Evolutionary conservation across 2,797 vertebrate species (phyloP), one percentile per base, ranked within the genome.

Genomic region (Parotocinclus haroldoi): DNA sequence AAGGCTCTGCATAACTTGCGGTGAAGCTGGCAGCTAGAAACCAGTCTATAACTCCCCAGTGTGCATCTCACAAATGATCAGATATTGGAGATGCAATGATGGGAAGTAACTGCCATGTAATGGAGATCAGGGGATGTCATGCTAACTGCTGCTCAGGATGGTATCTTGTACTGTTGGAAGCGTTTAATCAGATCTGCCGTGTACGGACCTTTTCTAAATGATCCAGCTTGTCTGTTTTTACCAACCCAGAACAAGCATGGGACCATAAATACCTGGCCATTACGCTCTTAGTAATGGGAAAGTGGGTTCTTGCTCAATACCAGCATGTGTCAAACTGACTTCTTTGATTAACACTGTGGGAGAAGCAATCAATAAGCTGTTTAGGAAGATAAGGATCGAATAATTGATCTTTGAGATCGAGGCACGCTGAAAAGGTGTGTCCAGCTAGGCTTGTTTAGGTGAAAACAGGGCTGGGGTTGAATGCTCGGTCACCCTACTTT

Each of bases 291-390:
- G 51, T 72, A 68, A 66, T 54, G 27, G 65, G 53, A 52, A 49
- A 58, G 9, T 39, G 60, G 50, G 61, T 16, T 64, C 12, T 66
- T 10, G 16, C 44, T 68, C 63, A 58, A 61, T 68, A 77, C 17
- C n/a, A 66, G 27, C 51, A 66, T 63, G 58, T 63, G 68, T 61
- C 60, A 44, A 66, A 60, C 56, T 68, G 56, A 40, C 46, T 69
- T 49, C 46, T 71, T 45, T 68, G 64, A 72, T 72, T 65, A 12
- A 16, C 48, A 10, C n/a, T 1, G 6, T 3, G 27, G 14, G 14
- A 39, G 36, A 50, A 51, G 27, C 52, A 61, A 40, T 66, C 75
- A 66, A 66, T 40, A 38, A 57, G 62, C 58, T 38, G 54, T 62
- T 56, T 37, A 27, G 54, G 36, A 67, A 57, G 67, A 68, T 59